These are phyloP conservation scores for Porphyrio hochstetteri DNA, from an alignment of 2,113 vertebrate genomes.

Conservation along the genomic window DNA sequence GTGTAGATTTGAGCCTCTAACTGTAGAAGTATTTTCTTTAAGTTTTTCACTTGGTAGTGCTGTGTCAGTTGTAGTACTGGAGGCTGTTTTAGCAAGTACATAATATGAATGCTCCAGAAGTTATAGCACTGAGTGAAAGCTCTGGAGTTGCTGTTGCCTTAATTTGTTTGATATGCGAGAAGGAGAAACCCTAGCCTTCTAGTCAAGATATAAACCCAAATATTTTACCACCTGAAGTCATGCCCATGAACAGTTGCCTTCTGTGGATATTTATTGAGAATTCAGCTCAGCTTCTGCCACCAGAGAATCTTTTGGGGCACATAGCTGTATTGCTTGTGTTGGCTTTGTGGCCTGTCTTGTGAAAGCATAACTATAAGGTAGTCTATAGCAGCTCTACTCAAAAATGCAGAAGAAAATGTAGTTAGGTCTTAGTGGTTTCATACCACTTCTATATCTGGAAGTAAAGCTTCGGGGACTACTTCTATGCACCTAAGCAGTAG, in stretches of 20 bases:
- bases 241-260: background rate
- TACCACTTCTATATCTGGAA: background rate
- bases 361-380: background rate
- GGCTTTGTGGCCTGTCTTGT: background rate
- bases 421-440: background rate
- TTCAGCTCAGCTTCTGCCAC: background rate
- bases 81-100: background rate
- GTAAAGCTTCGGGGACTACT: background rate
- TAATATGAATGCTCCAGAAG: background rate
- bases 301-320: background rate
- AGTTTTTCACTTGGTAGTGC: background rate
- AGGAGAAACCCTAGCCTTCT: background rate
- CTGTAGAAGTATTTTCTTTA: constrained; percentile 17
- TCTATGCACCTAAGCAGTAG: background rate
- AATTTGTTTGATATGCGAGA: background rate
- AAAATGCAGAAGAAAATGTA: background rate
- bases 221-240: background rate
- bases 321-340: background rate
- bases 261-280: background rate
- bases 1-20: background rate
- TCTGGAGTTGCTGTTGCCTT: background rate
- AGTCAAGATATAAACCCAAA: background rate
- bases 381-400: background rate
- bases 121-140: background rate
- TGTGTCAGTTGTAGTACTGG: background rate